Base-by-base conservation (phyloP, 2,888 invertebrate species). In the Chironomus riparius region DNA sequence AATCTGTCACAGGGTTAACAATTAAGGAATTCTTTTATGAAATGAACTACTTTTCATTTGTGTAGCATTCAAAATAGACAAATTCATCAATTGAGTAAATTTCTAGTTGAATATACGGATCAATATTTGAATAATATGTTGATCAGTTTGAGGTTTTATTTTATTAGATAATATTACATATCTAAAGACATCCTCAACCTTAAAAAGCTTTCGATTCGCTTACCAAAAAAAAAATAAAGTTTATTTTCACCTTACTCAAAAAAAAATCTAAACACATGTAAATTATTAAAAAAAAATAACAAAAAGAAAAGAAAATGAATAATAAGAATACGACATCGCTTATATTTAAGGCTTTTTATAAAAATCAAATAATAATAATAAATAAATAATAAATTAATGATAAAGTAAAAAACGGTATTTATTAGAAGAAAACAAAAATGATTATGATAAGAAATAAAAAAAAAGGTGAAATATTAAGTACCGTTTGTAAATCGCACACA, bases 341-440 rank as follows among this genome's bases (percentile, higher is more conserved):
- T 76, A 48, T 28, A 76, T 28, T 76, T 69, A 76, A 69, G 76
- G 76, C 76, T 76, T 76, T 76, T 76, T 76, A 76, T 76, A 76
- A 76, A 65, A 56, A 56, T 56, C 56, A 56, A 56, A 56, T 18
- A 56, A 18, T 56, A 56, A 56, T 50, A 50, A 50, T 13, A 50
- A 12, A 75, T 75, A 50, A 68, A 74, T 65, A 18, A 47, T 38
- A 21, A 74, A 68, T 68, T 68, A 68, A 68, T 12, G 28, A 38
- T 65, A 62, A 72, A 56, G 72, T 28, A 56, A 56, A 15, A 72
- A 62, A 61, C 56, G 56, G 28, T 68, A 47, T 62, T 65, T 65
- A 65, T 65, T 56, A 56, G 56, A 56, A 5, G 12, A 21, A 21
- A 65, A 24, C 5, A 18, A 62, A 22, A 22, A 65, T 65, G 13